Conservation (phyloP, 2,888 invertebrate genomes). For the Hesperia comma region DNA sequence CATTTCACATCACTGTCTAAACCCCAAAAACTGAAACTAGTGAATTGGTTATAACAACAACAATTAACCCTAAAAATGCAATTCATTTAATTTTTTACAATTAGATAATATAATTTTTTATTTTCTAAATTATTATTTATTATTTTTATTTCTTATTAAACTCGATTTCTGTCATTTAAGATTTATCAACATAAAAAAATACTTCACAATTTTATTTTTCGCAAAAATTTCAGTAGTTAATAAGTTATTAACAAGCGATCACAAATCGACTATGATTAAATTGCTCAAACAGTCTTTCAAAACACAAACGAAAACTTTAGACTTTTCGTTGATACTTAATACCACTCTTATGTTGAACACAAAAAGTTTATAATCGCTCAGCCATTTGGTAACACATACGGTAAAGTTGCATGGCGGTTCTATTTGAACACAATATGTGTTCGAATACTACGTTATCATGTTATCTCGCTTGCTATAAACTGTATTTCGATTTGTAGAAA, state of each 20-base stretch:
- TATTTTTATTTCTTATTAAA: too few relatives aligned
- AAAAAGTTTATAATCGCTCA: constrained; percentile 29
- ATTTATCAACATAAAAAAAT: too few relatives aligned
- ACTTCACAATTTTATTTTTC: too few relatives aligned
- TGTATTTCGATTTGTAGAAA: constrained; percentile 43
- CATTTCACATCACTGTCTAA: too few relatives aligned
- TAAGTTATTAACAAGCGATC: constrained; percentile 21
- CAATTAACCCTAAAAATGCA: too few relatives aligned
- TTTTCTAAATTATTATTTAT: too few relatives aligned
- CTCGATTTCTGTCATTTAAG: too few relatives aligned
- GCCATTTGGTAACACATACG: constrained; percentile 21
- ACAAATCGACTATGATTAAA: constrained; percentile 25
- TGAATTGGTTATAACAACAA: too few relatives aligned
- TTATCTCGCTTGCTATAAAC: constrained; percentile 49
- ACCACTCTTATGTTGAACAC: constrained; percentile 14
- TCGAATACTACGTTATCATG: constrained; percentile 43
- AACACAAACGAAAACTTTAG: constrained; percentile 26
- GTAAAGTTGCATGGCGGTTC: constrained; percentile 19
- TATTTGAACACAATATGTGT: constrained; percentile 47
- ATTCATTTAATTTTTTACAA: too few relatives aligned
- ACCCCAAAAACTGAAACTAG: too few relatives aligned
- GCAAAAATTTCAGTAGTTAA: not conserved
- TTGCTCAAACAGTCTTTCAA: constrained; percentile 13
- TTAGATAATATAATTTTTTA: too few relatives aligned
- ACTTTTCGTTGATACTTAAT: constrained; percentile 23